Base-by-base conservation (phyloP, 2,888 invertebrate genomes). In the Tenthredo notha region DNA sequence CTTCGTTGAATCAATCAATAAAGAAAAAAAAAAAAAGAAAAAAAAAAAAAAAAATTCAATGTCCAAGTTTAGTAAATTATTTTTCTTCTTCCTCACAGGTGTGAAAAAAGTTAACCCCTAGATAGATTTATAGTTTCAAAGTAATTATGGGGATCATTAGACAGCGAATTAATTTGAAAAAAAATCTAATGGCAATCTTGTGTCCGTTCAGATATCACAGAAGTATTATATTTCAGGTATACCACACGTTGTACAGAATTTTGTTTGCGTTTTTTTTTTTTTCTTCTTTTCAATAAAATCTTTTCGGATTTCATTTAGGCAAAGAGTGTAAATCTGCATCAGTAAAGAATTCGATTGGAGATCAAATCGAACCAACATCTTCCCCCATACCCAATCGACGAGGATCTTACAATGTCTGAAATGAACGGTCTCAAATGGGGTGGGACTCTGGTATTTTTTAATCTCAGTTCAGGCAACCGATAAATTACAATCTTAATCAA, bases 401-500 rank as follows among this genome's bases (percentile, higher is more conserved):
- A 33, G 33, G 33, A 67, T 67, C 33, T 54, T n/a, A 25, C 58
- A 40, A 21, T n/a, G n/a, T 40, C 25, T 21, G 33, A 40, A 80
- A 65, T 77, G n/a, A 77, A 54, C 77, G 18, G 33, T 77, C 43
- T 12, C 2, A 15, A 15, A 43, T 54, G 43, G 37, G 43, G 77
- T 54, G 50, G 15, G 61, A 67, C 33, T 47, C 47, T 58, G 83
- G 83, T 83, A 83, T 83, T 83, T 83, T 83, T 67, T 83, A 83
- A 83, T 83, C 83, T 70, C n/a, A 40, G 83, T 21, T 47, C 47
- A 83, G 43, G 83, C 10, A 70, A 67, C 83, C 83, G 67, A 67
- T 67, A 83, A 83, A 83, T 83, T 83, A 67, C 43, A 83, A 83
- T 65, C 83, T 67, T 83, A 65, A 83, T 83, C 70, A 67, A 83